Conservation (phyloP, 2,113 vertebrate species). For the Accipiter virgatus region DNA sequence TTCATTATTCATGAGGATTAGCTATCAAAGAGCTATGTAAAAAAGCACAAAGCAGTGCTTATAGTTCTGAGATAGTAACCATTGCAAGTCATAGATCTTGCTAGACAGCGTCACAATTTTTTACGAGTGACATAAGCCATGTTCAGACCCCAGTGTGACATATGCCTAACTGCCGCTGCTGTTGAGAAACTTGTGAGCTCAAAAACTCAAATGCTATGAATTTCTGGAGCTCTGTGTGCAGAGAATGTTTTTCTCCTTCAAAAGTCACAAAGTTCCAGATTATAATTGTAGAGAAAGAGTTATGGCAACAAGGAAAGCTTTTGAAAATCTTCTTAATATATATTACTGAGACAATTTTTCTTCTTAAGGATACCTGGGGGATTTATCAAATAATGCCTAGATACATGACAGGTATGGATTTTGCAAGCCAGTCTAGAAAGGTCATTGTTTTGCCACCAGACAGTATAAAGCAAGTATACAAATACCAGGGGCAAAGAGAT, state of each 20-base stretch:
- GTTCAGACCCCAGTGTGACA: neutral
- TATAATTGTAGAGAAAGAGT: neutral
- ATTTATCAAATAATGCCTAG: neutral
- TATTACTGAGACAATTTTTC: neutral
- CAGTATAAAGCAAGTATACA: neutral
- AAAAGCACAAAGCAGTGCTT: neutral
- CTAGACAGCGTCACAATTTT: neutral
- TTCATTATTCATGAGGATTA: slow-evolving; percentile 15
- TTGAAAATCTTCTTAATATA: neutral
- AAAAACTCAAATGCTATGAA: neutral
- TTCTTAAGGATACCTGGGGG: neutral
- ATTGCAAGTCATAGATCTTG: neutral
- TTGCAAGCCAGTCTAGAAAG: neutral
- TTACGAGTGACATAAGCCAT: neutral
- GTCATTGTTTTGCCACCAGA: neutral
- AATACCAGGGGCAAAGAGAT: neutral
- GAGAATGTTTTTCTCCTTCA: neutral
- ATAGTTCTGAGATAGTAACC: neutral
- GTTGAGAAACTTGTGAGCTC: neutral
- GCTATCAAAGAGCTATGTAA: neutral
- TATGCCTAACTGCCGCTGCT: neutral
- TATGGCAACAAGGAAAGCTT: neutral
- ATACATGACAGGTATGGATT: rapidly evolving
- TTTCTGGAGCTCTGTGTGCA: neutral
- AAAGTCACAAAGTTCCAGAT: neutral